Base-by-base conservation (phyloP, 30 jellyfish, hydroid and myxozoan species). In the Catostylus mosaicus region DNA sequence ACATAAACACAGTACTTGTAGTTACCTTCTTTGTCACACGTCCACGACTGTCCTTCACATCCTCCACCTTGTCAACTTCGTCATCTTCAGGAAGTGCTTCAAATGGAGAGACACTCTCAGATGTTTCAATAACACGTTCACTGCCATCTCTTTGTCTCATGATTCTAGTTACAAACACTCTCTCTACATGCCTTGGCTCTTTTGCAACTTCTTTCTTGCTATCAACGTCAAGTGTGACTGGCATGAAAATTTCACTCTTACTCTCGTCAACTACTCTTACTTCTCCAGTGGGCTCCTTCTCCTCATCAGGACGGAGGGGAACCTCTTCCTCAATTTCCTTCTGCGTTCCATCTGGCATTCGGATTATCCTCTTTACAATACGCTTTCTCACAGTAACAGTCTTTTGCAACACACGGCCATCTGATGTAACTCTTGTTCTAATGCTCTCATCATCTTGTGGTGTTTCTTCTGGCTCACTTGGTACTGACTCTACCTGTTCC, bases 121-220 rank as follows among this genome's bases (percentile, higher is more conserved):
- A 89, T 40, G 67, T 77, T 83, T 89, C 97, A 35, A 89, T 43
- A 22, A 89, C 69, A n/a, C 82, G 75, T 51, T 84, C 96, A 23
- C 66, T 75, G 75, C 97, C 97, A 74, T 83, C 96, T 18, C 88
- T 91, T 77, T 73, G 83, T 38, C 97, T 72, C 77, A 83, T 31
- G 34, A 89, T 95, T 46, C 96, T 75, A 16, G 96, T 89, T 68
- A 82, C 92, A 59, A 47, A 74, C 71, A 82, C 88, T 48, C 96
- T 62, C 69, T 89, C 96, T 30, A 89, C 92, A 67, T 96, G 96
- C 23, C 78, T 82, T 24, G 95, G 95, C 36, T 73, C 75, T 45
- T 65, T 81, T 45, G 35, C 24, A n/a, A 31, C 35, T 27, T 52
- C 43, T 52, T 73, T 71, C 29, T 30, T 73, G 24, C 6, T 45